A percentile compares a stretch with the other conserved stretches of the same genome.
Conservation (phyloP, 1,140 invertebrate genomes). For the Samia ricini region DNA sequence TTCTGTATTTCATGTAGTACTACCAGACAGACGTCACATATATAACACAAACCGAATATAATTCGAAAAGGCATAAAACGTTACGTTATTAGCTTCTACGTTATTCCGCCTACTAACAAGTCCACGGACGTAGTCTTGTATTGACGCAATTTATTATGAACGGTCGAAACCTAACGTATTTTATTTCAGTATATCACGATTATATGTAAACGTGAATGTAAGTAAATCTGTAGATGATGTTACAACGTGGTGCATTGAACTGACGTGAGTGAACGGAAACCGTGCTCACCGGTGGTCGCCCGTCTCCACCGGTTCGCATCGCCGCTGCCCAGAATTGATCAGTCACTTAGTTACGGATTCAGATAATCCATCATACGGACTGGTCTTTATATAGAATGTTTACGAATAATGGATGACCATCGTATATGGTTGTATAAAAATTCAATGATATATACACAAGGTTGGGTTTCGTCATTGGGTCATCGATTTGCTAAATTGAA, state of each 20-base stretch:
- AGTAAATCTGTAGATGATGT: conserved; percentile 6
- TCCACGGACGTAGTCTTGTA: background rate
- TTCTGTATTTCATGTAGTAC: background rate
- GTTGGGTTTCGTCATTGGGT: background rate
- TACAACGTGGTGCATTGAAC: conserved; percentile 41
- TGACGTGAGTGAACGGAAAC: conserved; percentile 41
- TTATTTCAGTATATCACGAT: conserved; percentile 11
- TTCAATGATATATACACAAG: background rate
- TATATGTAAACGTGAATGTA: background rate
- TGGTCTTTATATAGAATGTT: background rate
- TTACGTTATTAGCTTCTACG: background rate
- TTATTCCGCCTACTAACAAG: conserved; percentile 1
- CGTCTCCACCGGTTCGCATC: conserved; percentile 34
- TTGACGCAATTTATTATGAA: conserved; percentile 8
- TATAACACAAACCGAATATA: background rate
- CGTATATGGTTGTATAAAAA: background rate
- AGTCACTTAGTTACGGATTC: conserved; percentile 4
- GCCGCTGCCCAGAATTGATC: conserved; percentile 18
- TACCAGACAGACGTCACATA: background rate
- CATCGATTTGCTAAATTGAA: background rate
- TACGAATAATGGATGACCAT: background rate
- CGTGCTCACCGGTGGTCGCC: conserved; percentile 33
- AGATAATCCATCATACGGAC: conserved; percentile 3
- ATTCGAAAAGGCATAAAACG: background rate
- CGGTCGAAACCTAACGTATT: conserved; percentile 3